These are phyloP conservation scores for Melanostoma scalare DNA, from an alignment of 2,888 invertebrate species.

Conservation along the genomic window DNA sequence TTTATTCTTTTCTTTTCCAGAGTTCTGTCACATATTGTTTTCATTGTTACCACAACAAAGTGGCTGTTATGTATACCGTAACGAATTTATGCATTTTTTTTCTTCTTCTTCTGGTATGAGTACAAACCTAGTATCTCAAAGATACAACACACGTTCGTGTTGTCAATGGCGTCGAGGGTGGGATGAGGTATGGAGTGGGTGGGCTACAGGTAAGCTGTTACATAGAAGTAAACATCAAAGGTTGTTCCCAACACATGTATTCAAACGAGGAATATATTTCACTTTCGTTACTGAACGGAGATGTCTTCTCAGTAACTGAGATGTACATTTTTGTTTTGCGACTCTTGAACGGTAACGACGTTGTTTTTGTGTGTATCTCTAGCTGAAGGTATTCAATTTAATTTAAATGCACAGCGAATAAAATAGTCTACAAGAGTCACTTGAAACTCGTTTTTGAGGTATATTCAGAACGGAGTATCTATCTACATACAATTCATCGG, in stretches of 20 bases:
- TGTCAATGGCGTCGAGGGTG: not conserved
- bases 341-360: no score
- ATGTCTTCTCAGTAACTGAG: not conserved
- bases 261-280: slow-evolving; percentile 34
- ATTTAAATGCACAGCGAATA: slow-evolving; percentile 9
- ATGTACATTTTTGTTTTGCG: not conserved
- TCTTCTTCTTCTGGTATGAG: not conserved
- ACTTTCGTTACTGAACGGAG: slow-evolving; percentile 40
- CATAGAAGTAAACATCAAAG: slow-evolving; percentile 46
- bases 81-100: slow-evolving; percentile 35
- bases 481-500: slow-evolving; percentile 14
- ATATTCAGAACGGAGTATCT: slow-evolving; percentile 34
- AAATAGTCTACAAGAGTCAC: slow-evolving; percentile 22
- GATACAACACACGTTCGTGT: slow-evolving; percentile 26
- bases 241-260: slow-evolving; percentile 48
- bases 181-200: not conserved
- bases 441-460: slow-evolving; percentile 58
- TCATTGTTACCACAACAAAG: slow-evolving; percentile 55
- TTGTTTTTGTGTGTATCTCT: slow-evolving; percentile 6
- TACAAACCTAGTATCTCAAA: slow-evolving; percentile 6
- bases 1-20: slow-evolving; percentile 5
- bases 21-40: slow-evolving; percentile 34
- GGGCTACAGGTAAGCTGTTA: not conserved
- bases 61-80: slow-evolving; percentile 61
- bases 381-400: not conserved